Conservation (phyloP, 2,797 vertebrate species). For the Sus cebifrons region DNA sequence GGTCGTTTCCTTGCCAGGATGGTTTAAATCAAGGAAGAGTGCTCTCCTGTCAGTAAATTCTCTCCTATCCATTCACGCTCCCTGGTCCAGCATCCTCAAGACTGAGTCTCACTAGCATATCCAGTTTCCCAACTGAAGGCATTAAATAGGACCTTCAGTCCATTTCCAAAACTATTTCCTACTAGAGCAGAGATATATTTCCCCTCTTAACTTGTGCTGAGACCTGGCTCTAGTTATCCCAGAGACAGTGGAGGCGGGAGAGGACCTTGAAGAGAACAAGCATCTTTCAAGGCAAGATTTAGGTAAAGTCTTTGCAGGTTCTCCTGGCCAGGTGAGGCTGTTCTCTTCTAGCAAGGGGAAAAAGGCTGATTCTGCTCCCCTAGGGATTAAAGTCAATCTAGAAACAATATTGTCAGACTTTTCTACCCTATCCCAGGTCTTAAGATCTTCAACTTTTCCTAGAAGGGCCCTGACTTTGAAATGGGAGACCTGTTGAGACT, state of each 20-base stretch:
- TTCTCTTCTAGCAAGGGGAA: not conserved
- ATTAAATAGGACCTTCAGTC: not conserved
- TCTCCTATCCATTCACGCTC: not conserved
- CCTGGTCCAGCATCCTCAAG: not conserved
- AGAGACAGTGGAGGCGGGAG: not conserved
- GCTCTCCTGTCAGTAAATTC: not conserved
- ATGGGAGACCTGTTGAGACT: not conserved
- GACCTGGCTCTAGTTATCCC: not conserved
- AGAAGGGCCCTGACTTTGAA: not conserved
- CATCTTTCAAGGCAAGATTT: not conserved
- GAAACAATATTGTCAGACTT: not conserved
- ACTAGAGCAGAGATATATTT: not conserved
- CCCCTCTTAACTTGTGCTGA: not conserved
- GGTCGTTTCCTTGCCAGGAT: not conserved
- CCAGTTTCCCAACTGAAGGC: not conserved
- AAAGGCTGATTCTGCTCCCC: not conserved
- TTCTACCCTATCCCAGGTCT: not conserved
- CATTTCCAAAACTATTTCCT: not conserved
- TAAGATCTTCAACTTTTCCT: not conserved
- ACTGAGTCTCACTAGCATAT: not conserved
- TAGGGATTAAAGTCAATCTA: not conserved
- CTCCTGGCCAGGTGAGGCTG: not conserved
- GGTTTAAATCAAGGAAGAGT: not conserved
- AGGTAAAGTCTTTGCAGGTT: not conserved
- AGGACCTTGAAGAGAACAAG: not conserved